phyloP scores from a whole-genome alignment of 30 jellyfish, hydroid and myxozoan species.

The Nemopilema nomurai region DNA sequence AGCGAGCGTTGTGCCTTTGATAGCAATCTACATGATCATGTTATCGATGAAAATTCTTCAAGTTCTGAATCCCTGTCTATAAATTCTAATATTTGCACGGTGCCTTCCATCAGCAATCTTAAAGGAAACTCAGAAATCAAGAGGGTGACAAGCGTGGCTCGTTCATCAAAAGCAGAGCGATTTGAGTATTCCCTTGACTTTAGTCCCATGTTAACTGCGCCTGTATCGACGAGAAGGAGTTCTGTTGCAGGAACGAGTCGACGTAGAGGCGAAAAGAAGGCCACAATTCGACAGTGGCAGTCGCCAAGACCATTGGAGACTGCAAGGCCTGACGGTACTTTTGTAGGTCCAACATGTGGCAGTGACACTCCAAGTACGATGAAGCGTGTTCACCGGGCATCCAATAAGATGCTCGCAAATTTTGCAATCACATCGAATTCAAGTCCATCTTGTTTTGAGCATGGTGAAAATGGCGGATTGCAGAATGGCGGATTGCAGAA shows the following conservation, averaged over 20 bases:
- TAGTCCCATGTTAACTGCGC: constrained; percentile 12
- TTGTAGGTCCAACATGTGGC: not conserved
- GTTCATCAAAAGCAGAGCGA: not conserved
- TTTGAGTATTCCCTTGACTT: not conserved
- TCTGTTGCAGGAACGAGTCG: not conserved
- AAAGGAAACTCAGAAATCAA: not conserved
- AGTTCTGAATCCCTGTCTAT: no score
- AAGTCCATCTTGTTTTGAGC: not conserved
- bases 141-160: not conserved
- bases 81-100: no score
- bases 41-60: no score
- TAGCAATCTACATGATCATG: no score
- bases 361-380: not conserved
- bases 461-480: not conserved
- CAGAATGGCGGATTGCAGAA: no score
- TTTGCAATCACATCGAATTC: not conserved
- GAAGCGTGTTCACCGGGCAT: not conserved
- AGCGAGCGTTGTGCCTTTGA: no score
- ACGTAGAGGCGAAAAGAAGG: not conserved
- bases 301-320: not conserved
- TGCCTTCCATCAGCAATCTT: no score
- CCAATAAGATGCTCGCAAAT: not conserved
- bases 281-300: not conserved
- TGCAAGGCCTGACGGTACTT: not conserved
- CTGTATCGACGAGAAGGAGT: not conserved